These are phyloP conservation scores for Coleophora deauratella DNA, from an alignment of 2,888 invertebrate species.

Conservation along the genomic window DNA sequence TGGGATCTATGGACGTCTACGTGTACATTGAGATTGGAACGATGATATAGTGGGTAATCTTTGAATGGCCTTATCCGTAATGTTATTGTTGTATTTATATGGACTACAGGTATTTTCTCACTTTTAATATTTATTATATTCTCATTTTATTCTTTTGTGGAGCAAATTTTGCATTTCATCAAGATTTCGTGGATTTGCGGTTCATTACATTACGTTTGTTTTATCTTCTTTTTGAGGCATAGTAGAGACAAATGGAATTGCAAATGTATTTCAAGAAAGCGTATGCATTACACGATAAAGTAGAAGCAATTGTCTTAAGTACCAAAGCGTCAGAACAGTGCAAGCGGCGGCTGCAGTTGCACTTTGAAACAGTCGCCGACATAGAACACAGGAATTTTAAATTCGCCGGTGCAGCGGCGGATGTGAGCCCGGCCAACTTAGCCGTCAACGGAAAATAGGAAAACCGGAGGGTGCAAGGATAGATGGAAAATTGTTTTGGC, in stretches of 20 bases:
- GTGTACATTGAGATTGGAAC: conserved; percentile 25
- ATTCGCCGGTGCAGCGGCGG: conserved; percentile 36
- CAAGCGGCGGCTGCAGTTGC: conserved; percentile 21
- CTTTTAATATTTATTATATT: no score
- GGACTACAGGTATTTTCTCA: no score
- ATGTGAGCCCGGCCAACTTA: conserved; percentile 47
- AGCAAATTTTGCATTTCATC: no score
- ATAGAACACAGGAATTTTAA: conserved; percentile 44
- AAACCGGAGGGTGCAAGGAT: conserved; percentile 48
- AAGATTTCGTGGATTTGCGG: no score
- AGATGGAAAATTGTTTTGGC: conserved; percentile 64
- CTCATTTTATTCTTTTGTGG: no score
- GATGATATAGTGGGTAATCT: conserved; percentile 57
- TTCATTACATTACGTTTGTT: no score
- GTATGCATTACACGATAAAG: no score
- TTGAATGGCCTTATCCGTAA: conserved; percentile 22
- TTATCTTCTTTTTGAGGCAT: no score
- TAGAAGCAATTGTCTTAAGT: conserved; percentile 25
- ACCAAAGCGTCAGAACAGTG: conserved; percentile 25
- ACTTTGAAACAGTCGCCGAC: conserved; percentile 25
- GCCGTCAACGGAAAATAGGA: conserved; percentile 57
- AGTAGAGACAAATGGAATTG: no score
- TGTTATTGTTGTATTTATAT: no score
- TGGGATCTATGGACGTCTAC: no score
- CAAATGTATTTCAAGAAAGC: no score